Conservation (phyloP, 2,888 invertebrate genomes). For the Polyommatus icarus region DNA sequence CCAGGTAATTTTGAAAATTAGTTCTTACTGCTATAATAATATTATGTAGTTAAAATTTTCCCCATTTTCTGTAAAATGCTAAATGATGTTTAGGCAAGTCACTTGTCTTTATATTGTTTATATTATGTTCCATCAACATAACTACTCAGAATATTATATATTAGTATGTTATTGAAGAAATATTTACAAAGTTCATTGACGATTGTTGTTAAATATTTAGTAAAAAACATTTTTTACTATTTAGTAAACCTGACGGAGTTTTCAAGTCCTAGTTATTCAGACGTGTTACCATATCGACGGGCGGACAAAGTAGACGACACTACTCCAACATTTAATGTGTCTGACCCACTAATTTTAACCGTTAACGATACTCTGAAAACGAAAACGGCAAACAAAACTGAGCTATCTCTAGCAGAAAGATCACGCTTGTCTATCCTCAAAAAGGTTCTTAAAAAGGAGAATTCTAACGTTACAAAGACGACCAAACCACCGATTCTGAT, state of each 20-base stretch:
- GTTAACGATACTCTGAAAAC: slow-evolving; percentile 9
- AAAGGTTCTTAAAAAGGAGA: slow-evolving; percentile 61
- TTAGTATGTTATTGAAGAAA: no score
- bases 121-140: not conserved
- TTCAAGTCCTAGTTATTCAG: slow-evolving; percentile 35
- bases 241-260: slow-evolving; percentile 50
- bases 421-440: slow-evolving; percentile 66
- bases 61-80: no score
- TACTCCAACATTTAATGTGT: slow-evolving; percentile 28
- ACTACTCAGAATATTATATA: no score
- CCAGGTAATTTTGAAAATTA: not conserved
- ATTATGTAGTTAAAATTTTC: not conserved
- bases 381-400: slow-evolving; percentile 36
- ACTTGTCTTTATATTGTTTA: not conserved
- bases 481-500: slow-evolving; percentile 65
- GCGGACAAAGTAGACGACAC: slow-evolving; percentile 41
- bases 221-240: slow-evolving; percentile 55
- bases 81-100: not conserved
- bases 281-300: slow-evolving; percentile 39
- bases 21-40: not conserved
- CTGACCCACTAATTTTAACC: slow-evolving; percentile 31
- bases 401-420: slow-evolving; percentile 61
- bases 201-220: not conserved
- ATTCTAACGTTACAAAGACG: slow-evolving; percentile 44
- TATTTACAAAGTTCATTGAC: no score